These are phyloP conservation scores for Drosophila glabriapex DNA, from an alignment of 2,888 invertebrate species.

Conservation along the genomic window DNA sequence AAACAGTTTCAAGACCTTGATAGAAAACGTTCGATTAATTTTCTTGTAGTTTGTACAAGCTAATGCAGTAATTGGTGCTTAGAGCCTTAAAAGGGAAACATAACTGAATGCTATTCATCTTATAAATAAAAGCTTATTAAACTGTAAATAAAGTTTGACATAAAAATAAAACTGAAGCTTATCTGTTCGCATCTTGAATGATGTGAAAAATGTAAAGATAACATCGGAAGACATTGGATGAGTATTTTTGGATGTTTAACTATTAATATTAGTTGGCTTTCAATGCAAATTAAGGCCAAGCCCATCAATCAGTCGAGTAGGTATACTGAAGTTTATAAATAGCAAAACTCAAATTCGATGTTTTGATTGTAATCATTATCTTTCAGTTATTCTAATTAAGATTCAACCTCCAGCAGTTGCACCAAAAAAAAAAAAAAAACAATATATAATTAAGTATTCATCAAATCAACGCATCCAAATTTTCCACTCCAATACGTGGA, in stretches of 20 bases:
- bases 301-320: conserved; percentile 45
- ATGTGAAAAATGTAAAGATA: background rate
- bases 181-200: background rate
- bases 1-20: conserved; percentile 35
- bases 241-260: conserved; percentile 11
- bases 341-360: conserved; percentile 19
- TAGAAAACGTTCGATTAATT: conserved; percentile 47
- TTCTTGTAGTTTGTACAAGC: conserved; percentile 12
- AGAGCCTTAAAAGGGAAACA: conserved; percentile 4
- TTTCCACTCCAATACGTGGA: conserved; percentile 18
- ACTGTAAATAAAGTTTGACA: background rate
- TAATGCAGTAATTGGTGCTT: conserved; percentile 5
- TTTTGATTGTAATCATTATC: conserved; percentile 13
- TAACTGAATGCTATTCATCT: background rate
- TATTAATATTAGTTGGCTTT: conserved; percentile 13
- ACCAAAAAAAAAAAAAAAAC: conserved; percentile 8
- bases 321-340: conserved; percentile 26
- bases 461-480: conserved; percentile 30
- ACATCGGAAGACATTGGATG: conserved; percentile 6
- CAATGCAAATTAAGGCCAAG: conserved; percentile 42
- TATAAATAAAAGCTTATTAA: background rate
- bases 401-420: conserved; percentile 23
- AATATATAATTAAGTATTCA: conserved; percentile 35
- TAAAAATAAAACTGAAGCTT: background rate
- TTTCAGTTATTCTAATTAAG: conserved; percentile 44